Base-by-base conservation (phyloP, 2,888 invertebrate genomes). In the Nemapogon koenigi region DNA sequence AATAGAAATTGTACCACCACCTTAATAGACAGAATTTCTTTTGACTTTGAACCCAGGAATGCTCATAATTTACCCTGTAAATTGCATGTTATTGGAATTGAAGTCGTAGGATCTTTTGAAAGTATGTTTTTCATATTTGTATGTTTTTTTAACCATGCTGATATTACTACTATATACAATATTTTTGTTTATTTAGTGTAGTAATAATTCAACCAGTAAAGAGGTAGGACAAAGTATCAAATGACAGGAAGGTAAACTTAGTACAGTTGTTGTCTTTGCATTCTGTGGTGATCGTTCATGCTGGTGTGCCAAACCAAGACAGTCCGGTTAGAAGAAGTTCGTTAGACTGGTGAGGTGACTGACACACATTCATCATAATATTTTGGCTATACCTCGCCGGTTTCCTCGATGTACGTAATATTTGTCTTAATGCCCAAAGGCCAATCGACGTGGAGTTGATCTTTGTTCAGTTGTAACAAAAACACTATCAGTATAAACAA, bases 401-500 rank as follows among this genome's bases (percentile, higher is more conserved):
- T 92, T 60, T 93, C 92, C 84, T 94, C 92, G 80, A 88, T 84
- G 86, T 88, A 91, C 57, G 94, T 94, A 79, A 94, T 91, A 83
- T 95, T 95, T 75, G 92, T 93, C 84, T 90, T 91, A 79, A 93
- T 90, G 71, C 94, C 94, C 67, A 94, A 86, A 67, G 96, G 97
- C 97, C 97, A 97, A 82, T 94, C 87, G 81, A 97, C 89, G 83
- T 97, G 94, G 72, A 97, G 88, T 82, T 93, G 92, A 84, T 96
- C 94, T 88, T 97, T 97, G 84, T 97, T 96, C 81, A 97, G 87
- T 88, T 98, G 97, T 72, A 99, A 90, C 79, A 98, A 90, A 83
- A 98, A 94, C 66, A 98, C 96, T 81, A 97, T 93, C 83, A 98
- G 89, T 72, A 97, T 94, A 88, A 97, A 98, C 68, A 98, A 88